These are phyloP conservation scores for Tychaedon coryphoeus DNA, from an alignment of 2,113 vertebrate genomes.

Conservation along the genomic window DNA sequence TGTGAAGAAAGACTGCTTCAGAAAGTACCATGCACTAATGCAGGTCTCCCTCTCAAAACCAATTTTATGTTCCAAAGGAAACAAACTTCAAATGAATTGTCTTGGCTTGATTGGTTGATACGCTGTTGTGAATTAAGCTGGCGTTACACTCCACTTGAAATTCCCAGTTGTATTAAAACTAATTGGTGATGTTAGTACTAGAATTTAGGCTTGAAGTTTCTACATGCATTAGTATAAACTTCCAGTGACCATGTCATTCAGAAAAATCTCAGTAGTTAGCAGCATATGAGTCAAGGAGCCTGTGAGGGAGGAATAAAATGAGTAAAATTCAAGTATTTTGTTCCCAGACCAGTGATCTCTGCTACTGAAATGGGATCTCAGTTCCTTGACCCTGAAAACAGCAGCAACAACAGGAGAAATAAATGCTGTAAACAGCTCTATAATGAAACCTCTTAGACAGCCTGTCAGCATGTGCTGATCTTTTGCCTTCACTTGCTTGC, in stretches of 20 bases:
- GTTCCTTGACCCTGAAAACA: slow-evolving; percentile 67
- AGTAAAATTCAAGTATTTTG: slow-evolving; percentile 17
- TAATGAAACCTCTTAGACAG: slow-evolving; percentile 66
- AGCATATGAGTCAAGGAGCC: not conserved
- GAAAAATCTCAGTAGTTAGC: not conserved
- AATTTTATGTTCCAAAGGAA: not conserved
- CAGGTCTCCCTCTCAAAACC: not conserved
- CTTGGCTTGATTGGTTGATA: not conserved
- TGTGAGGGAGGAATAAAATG: slow-evolving; percentile 1
- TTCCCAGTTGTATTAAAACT: not conserved
- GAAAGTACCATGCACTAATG: not conserved
- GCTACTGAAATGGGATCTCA: slow-evolving; percentile 52
- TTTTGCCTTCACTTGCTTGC: slow-evolving; percentile 60
- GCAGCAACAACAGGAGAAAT: slow-evolving; percentile 64
- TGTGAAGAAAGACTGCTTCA: not conserved
- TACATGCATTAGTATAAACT: not conserved
- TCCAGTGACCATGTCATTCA: not conserved
- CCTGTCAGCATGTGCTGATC: slow-evolving; percentile 60
- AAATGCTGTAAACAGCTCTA: slow-evolving; percentile 68
- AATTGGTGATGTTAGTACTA: not conserved
- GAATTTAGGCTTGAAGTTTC: not conserved
- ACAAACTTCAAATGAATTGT: not conserved
- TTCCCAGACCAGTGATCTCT: slow-evolving; percentile 43
- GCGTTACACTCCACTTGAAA: not conserved
- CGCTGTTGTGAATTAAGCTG: not conserved